Percentiles rank a stretch among this genome's conserved stretches.
These are phyloP conservation scores for Clupea harengus DNA, from an alignment of 2,113 vertebrate genomes.

Conservation along the genomic window DNA sequence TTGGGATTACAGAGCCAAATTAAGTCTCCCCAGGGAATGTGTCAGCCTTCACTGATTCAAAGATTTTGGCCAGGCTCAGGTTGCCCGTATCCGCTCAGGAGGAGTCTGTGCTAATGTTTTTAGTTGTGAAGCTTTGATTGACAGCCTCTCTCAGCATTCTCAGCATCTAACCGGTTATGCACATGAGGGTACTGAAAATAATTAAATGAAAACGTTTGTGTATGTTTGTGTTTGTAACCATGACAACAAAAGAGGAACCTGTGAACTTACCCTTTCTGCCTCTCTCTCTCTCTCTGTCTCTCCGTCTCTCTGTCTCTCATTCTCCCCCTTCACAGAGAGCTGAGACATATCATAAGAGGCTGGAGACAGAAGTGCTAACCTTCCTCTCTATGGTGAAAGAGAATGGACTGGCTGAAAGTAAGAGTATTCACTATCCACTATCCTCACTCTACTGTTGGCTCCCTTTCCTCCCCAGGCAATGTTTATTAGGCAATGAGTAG, in stretches of 20 bases:
- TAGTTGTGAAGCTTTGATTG: not conserved
- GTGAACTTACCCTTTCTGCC: not conserved
- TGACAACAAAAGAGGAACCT: not conserved
- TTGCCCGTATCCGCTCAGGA: not conserved
- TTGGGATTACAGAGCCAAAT: not conserved
- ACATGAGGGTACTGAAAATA: not conserved
- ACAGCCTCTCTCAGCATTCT: not conserved
- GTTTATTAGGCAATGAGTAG: not conserved
- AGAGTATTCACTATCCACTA: conserved; percentile 42
- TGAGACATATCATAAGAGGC: conserved; percentile 78
- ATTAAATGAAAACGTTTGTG: not conserved
- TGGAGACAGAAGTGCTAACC: conserved; percentile 78
- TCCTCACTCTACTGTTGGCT: not conserved
- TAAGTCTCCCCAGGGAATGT: not conserved
- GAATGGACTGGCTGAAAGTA: conserved; percentile 79
- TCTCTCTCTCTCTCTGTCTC: not conserved
- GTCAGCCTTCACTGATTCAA: not conserved
- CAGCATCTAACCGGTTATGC: not conserved
- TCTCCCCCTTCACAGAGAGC: conserved; percentile 75
- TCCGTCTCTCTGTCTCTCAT: not conserved
- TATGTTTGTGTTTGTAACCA: not conserved
- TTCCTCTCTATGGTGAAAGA: conserved; percentile 80
- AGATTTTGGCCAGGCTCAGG: not conserved
- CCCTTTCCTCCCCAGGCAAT: not conserved
- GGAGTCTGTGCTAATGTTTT: not conserved